Evolutionary conservation across 1,140 invertebrate species (phyloP).

Genomic region (Cotesia glomerata): DNA sequence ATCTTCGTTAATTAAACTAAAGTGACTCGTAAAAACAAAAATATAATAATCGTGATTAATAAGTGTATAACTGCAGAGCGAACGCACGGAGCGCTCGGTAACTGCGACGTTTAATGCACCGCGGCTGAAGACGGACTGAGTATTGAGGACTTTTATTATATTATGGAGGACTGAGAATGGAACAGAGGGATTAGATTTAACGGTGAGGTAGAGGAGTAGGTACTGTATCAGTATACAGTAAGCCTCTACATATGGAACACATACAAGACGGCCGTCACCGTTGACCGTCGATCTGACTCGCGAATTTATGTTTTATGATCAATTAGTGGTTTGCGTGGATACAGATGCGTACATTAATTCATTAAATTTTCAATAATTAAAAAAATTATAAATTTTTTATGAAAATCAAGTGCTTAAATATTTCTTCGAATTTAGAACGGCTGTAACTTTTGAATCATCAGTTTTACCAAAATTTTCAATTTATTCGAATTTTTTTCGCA

Average conservation of each 20-base stretch:
- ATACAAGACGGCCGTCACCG: conserved; percentile 44
- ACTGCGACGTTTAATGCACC: no score
- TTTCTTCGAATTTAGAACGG: neutral
- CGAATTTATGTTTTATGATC: neutral
- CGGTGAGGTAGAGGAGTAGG: conserved; percentile 35
- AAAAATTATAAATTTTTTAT: no score
- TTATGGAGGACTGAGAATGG: neutral
- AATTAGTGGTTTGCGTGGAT: neutral
- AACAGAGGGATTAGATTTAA: neutral
- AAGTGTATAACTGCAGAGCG: no score
- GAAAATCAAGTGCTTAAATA: no score
- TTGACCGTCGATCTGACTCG: conserved; percentile 46
- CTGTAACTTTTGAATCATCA: neutral
- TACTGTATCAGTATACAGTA: conserved; percentile 33
- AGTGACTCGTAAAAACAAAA: no score
- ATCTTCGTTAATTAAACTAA: no score
- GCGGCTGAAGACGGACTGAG: neutral
- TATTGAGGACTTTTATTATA: conserved; percentile 6
- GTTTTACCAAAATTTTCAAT: neutral
- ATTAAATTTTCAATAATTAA: no score
- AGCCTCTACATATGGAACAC: conserved; percentile 34
- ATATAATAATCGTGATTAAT: no score
- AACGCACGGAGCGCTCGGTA: no score
- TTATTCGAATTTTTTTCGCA: no score
- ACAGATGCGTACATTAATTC: neutral